Conservation (phyloP, 2,113 vertebrate genomes). For the Columba janthina region DNA sequence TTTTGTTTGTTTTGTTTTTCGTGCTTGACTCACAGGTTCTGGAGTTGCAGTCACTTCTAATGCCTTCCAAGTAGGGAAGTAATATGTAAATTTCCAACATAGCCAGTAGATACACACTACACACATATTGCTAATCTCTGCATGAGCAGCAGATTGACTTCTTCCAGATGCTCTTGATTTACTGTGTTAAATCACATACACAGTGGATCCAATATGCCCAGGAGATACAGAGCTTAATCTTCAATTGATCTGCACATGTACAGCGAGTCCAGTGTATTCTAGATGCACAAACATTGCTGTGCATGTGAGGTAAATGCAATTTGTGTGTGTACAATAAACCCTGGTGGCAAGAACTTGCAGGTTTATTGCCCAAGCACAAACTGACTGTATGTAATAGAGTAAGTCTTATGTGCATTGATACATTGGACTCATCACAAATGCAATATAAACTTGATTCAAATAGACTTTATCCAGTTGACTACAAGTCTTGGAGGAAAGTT, state of each 20-base stretch:
- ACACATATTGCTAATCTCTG: not conserved
- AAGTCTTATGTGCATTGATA: not conserved
- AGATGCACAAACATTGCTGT: not conserved
- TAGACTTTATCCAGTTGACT: not conserved
- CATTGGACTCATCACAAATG: not conserved
- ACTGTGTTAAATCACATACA: not conserved
- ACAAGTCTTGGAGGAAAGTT: not conserved
- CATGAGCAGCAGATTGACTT: not conserved
- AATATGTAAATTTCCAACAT: not conserved
- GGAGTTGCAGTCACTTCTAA: not conserved
- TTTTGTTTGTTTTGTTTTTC: not conserved
- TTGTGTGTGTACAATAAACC: not conserved
- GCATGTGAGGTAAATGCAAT: not conserved
- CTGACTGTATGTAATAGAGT: not conserved
- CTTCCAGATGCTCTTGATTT: constrained; percentile 7
- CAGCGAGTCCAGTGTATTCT: not conserved
- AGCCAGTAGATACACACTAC: not conserved
- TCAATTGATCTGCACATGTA: not conserved
- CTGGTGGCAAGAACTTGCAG: rapidly evolving
- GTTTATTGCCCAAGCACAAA: not conserved
- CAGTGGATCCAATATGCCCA: not conserved
- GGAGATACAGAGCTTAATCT: not conserved
- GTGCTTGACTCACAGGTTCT: not conserved
- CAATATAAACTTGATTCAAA: not conserved
- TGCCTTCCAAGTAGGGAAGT: not conserved